Evolutionary conservation across 2,888 invertebrate genomes (phyloP).

Genomic region (Apamea monoglypha): DNA sequence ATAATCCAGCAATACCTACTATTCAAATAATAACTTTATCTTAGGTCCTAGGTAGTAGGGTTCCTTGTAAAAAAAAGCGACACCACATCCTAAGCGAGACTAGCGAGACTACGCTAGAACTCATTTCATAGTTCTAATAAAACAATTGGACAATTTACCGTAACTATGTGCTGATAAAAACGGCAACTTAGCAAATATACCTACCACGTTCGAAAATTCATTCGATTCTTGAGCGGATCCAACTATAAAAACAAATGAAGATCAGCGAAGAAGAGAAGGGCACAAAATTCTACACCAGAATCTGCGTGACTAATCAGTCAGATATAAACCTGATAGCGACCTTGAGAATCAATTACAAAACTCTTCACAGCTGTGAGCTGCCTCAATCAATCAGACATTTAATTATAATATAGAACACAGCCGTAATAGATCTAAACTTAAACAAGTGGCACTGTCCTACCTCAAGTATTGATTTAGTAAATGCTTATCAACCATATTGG

Average conservation of each 20-base stretch:
- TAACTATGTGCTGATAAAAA: neutral
- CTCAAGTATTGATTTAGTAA: constrained; percentile 51
- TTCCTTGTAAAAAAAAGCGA: neutral
- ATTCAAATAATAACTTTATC: neutral
- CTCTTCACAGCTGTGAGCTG: neutral
- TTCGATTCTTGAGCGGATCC: too few species aligned
- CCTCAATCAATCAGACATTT: constrained; percentile 13
- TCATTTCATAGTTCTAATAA: neutral
- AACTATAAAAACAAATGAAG: constrained; percentile 4
- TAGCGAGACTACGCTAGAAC: neutral
- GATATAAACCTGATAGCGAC: constrained; percentile 2
- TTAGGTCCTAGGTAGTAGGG: neutral
- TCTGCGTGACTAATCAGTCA: constrained; percentile 2
- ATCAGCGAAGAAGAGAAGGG: neutral
- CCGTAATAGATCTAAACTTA: constrained; percentile 17
- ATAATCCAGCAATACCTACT: neutral
- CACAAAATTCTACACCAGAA: neutral
- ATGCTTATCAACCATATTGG: constrained; percentile 52
- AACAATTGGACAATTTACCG: neutral
- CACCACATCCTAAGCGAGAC: neutral
- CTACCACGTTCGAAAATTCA: neutral
- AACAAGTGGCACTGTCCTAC: constrained; percentile 3
- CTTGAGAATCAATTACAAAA: constrained; percentile 5
- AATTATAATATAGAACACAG: constrained; percentile 9
- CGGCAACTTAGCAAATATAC: neutral